phyloP scores from a whole-genome alignment of 2,113 vertebrate species.

The Mobula birostris region DNA sequence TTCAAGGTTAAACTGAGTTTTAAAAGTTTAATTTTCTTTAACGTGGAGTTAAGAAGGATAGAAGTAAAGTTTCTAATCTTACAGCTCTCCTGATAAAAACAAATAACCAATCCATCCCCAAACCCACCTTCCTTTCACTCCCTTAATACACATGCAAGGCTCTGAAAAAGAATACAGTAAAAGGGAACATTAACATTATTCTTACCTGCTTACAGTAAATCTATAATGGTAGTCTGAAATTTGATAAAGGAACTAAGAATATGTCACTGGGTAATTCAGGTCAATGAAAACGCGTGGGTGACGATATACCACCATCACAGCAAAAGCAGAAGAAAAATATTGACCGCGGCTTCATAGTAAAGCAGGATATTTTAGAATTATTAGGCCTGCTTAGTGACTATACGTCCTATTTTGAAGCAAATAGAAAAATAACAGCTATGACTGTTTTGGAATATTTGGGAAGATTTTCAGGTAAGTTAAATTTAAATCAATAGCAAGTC shows the following conservation, averaged over 20 bases:
- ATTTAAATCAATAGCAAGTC: background rate
- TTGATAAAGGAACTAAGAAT: background rate
- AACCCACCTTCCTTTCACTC: background rate
- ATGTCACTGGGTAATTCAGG: background rate
- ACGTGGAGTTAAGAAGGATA: background rate
- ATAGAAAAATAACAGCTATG: background rate
- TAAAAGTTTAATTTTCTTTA: background rate
- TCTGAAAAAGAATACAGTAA: background rate
- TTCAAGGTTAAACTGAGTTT: background rate
- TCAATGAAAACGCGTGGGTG: no score
- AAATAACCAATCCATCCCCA: background rate
- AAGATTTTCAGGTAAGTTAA: background rate
- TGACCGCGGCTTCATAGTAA: background rate
- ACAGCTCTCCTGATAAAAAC: background rate
- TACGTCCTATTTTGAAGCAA: background rate
- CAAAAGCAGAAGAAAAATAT: background rate
- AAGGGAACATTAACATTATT: background rate
- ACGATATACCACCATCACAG: background rate
- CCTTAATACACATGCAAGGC: background rate
- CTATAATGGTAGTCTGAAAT: background rate
- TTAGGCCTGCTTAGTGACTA: background rate
- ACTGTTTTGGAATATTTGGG: background rate
- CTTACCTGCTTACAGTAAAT: background rate
- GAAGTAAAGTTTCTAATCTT: background rate
- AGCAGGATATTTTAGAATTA: background rate